A percentile compares a stretch with the other conserved stretches of the same genome.
Conservation (phyloP, 2,113 vertebrate genomes). For the Platichthys flesus region DNA sequence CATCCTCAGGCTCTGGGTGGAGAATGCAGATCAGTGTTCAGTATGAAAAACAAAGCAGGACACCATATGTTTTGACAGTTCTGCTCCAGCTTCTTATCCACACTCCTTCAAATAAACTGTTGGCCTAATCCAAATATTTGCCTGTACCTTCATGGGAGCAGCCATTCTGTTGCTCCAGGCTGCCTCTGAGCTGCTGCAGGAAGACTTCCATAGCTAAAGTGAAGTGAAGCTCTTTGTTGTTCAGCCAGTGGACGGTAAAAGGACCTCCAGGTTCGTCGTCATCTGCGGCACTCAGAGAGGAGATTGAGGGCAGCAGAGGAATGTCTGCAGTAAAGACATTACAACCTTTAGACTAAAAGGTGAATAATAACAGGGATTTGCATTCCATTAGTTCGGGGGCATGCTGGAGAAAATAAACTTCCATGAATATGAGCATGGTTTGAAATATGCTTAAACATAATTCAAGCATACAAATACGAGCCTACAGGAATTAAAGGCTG, state of each 20-base stretch:
- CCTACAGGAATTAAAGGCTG: constrained; percentile 32
- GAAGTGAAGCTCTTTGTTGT: constrained; percentile 97
- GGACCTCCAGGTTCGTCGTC: constrained; percentile 90
- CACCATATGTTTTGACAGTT: neutral
- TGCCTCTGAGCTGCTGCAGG: constrained; percentile 90
- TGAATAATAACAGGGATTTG: neutral
- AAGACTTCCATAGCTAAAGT: constrained; percentile 97
- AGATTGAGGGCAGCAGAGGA: constrained; percentile 96
- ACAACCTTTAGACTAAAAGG: neutral
- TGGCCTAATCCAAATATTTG: neutral
- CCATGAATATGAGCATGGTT: constrained; percentile 5
- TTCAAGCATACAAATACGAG: constrained; percentile 47
- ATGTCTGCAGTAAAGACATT: constrained; percentile 85
- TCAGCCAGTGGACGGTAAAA: constrained; percentile 98
- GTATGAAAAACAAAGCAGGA: neutral
- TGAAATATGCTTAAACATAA: constrained; percentile 36
- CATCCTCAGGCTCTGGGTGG: constrained; percentile 67
- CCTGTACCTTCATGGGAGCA: constrained; percentile 86
- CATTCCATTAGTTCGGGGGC: neutral
- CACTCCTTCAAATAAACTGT: neutral
- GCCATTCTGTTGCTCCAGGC: constrained; percentile 88
- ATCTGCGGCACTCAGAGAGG: constrained; percentile 88
- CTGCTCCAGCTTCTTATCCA: neutral
- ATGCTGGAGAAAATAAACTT: constrained; percentile 17
- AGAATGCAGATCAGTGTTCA: constrained; percentile 5